These are phyloP conservation scores for Meandrina meandrites DNA, from an alignment of 92 coral and sea anemone species.

Conservation along the genomic window DNA sequence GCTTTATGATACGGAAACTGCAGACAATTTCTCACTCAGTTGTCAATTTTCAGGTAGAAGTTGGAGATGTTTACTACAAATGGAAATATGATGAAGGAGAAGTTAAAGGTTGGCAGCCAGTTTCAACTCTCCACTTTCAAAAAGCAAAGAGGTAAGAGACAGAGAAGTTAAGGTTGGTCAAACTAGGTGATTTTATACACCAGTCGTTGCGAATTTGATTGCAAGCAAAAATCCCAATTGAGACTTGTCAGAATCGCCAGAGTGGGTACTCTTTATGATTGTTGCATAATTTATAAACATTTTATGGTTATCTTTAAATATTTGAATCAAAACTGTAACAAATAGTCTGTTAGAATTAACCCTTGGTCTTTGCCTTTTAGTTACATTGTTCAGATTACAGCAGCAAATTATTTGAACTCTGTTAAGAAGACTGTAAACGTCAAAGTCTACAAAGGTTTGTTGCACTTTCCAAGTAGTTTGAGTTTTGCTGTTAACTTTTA, in stretches of 20 bases:
- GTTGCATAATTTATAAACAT: background rate
- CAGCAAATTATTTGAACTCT: slow-evolving; percentile 23
- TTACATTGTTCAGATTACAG: slow-evolving; percentile 22
- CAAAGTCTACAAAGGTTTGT: slow-evolving; percentile 46
- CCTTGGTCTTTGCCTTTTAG: slow-evolving; percentile 16
- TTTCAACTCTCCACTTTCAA: slow-evolving; percentile 29
- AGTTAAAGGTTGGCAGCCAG: slow-evolving; percentile 26
- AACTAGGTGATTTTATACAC: too few relatives aligned
- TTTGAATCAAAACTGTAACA: background rate
- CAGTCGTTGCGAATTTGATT: too few relatives aligned
- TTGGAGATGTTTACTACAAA: slow-evolving; percentile 34
- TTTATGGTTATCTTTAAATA: too few relatives aligned
- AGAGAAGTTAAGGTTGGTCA: too few relatives aligned
- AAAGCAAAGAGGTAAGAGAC: slow-evolving; percentile 43
- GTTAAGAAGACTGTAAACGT: background rate
- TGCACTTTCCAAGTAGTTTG: background rate
- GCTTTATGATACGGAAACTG: too few relatives aligned
- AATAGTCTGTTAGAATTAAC: background rate
- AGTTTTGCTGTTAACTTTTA: background rate
- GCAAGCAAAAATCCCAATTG: too few relatives aligned
- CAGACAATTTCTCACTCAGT: background rate
- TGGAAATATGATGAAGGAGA: slow-evolving; percentile 42
- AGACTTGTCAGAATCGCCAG: too few relatives aligned
- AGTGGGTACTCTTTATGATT: too few relatives aligned
- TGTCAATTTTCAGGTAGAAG: slow-evolving; percentile 24